A percentile compares a stretch with the other conserved stretches of the same genome.
Conservation (phyloP, 2,113 vertebrate genomes). For the Caranx ignobilis region DNA sequence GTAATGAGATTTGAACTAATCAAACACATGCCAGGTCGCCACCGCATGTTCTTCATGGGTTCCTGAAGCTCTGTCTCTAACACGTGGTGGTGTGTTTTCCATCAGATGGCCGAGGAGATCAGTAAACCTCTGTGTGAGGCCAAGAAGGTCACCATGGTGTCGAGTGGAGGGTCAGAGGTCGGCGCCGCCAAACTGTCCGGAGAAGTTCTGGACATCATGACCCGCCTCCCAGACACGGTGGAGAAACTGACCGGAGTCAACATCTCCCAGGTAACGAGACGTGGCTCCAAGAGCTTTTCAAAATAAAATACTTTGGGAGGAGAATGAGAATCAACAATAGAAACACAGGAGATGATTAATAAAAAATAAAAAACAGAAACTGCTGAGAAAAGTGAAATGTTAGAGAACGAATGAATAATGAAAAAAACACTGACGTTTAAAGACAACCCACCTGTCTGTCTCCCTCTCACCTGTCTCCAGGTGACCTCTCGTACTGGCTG, state of each 20-base stretch:
- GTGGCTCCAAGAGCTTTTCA: no score
- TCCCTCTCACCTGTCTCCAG: constrained; percentile 40
- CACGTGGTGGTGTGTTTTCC: background rate
- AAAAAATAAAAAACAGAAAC: no score
- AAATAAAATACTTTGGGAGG: no score
- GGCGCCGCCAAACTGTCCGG: constrained; percentile 89
- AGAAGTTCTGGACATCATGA: constrained; percentile 91
- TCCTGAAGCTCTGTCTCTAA: background rate
- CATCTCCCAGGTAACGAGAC: constrained; percentile 87
- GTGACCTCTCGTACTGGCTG: constrained; percentile 58
- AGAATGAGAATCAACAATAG: no score
- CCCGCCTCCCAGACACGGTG: constrained; percentile 84
- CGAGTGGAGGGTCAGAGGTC: constrained; percentile 86
- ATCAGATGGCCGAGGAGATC: constrained; percentile 91
- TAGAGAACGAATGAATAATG: no score
- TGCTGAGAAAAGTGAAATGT: no score
- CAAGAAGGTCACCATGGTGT: constrained; percentile 90
- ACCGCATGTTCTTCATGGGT: no score
- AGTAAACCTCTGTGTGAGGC: constrained; percentile 87
- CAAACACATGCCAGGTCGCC: no score
- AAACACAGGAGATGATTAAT: no score
- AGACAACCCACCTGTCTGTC: no score
- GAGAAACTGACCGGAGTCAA: constrained; percentile 90
- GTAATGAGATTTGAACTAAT: no score
- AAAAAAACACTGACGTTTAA: no score